Percentiles rank a stretch among this genome's conserved stretches.
Conservation (phyloP, 2,797 vertebrate species). For the Alosa sapidissima region DNA sequence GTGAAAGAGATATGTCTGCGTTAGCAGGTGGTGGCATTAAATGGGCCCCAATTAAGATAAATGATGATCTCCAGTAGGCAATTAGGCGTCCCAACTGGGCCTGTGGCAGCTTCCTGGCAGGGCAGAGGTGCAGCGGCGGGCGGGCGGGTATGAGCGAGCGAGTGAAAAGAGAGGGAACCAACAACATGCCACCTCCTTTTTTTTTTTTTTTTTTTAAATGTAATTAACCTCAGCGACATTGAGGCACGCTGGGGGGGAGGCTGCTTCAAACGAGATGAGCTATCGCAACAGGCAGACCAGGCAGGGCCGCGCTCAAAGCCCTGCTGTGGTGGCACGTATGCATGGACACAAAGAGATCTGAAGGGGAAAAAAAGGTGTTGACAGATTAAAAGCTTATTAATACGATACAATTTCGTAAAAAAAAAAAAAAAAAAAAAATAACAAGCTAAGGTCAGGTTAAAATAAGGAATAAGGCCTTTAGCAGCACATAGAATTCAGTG, state of each 20-base stretch:
- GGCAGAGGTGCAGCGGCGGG: constrained; percentile 11
- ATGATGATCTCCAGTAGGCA: constrained; percentile 53
- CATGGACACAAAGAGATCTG: constrained; percentile 39
- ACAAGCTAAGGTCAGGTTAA: constrained; percentile 1
- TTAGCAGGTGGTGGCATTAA: constrained; percentile 34
- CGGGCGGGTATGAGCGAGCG: constrained; percentile 26
- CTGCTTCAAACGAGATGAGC: constrained; percentile 53
- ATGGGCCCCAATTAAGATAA: constrained; percentile 51
- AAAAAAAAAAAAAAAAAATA: background rate
- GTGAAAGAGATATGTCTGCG: constrained; percentile 33
- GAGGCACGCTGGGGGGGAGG: constrained; percentile 46
- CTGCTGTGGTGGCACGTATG: constrained; percentile 40
- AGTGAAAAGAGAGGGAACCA: constrained; percentile 50
- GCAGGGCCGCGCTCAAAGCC: constrained; percentile 11
- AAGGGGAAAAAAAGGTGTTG: background rate
- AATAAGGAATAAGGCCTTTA: background rate
- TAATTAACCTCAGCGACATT: constrained; percentile 68
- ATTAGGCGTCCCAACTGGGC: constrained; percentile 42
- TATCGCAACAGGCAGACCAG: constrained; percentile 54
- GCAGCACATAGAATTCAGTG: background rate
- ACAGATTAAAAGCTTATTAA: constrained; percentile 6
- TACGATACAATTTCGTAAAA: background rate
- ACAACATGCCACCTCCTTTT: constrained; percentile 45
- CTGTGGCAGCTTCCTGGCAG: constrained; percentile 40
- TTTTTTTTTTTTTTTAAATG: constrained; percentile 45